phyloP scores from a whole-genome alignment of 1,140 invertebrate genomes.

The Drosophila kanapiae region DNA sequence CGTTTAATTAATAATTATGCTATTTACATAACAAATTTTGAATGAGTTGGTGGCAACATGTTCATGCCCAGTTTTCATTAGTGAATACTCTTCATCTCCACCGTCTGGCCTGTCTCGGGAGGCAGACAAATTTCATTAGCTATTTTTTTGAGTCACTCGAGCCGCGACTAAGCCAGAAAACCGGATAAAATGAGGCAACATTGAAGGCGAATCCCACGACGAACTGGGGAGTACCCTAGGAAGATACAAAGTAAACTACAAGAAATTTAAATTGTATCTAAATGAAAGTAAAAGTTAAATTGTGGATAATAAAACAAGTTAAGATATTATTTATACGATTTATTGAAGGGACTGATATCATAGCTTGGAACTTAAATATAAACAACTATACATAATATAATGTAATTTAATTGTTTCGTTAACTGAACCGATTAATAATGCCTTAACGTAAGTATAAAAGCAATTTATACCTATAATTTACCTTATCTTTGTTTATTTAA shows the following conservation, averaged over 20 bases:
- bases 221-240: constrained; percentile 30
- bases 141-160: constrained; percentile 44
- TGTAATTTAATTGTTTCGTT: too few species aligned
- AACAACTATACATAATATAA: not conserved
- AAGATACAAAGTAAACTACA: not conserved
- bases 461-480: not conserved
- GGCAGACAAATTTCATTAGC: constrained; percentile 59
- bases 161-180: constrained; percentile 53
- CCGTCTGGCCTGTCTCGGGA: constrained; percentile 3
- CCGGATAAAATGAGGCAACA: constrained; percentile 35
- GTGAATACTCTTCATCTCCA: constrained; percentile 12
- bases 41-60: constrained; percentile 66
- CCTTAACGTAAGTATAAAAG: not conserved
- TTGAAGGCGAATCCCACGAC: constrained; percentile 4
- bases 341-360: not conserved
- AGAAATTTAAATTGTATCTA: too few species aligned
- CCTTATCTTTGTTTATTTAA: not conserved
- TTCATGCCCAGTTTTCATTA: constrained; percentile 78
- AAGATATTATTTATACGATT: not conserved
- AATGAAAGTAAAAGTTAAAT: too few species aligned
- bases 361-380: not conserved
- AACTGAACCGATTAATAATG: not conserved
- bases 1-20: constrained; percentile 73
- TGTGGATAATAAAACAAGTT: not conserved
- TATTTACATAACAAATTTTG: constrained; percentile 77